A percentile compares a stretch with the other conserved stretches of the same genome.
Conservation (phyloP, 2,888 invertebrate species). For the Rhagonycha fulva region DNA sequence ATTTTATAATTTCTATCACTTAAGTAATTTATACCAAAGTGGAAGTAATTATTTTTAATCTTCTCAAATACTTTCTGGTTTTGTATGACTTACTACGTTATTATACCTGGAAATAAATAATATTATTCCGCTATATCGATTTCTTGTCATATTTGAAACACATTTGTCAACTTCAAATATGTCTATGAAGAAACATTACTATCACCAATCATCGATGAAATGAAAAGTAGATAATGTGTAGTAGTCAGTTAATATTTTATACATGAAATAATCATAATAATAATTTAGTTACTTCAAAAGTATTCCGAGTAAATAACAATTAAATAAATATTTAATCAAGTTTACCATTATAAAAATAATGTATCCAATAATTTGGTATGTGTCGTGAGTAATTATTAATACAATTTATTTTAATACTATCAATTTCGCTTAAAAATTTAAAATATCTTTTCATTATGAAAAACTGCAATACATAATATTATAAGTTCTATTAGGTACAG, state of each 20-base stretch:
- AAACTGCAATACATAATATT: too few species aligned
- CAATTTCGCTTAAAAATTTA: too few species aligned
- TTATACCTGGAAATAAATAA: background rate
- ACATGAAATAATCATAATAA: background rate
- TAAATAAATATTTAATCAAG: background rate
- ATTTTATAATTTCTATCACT: background rate
- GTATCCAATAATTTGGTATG: background rate
- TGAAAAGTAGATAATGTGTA: background rate
- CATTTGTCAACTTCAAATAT: slow-evolving; percentile 6
- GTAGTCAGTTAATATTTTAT: background rate
- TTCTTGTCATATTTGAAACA: background rate
- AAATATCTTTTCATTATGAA: too few species aligned
- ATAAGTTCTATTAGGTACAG: background rate
- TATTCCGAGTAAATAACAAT: background rate
- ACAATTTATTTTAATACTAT: too few species aligned
- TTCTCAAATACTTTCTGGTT: background rate
- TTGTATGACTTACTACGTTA: background rate
- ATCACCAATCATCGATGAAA: background rate
- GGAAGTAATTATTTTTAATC: background rate
- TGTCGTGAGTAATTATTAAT: too few species aligned
- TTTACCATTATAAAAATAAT: background rate
- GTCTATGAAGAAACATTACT: slow-evolving; percentile 1
- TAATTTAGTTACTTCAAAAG: background rate
- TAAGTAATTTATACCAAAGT: background rate
- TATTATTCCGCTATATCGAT: background rate